Conservation (phyloP, 2,113 vertebrate genomes). For the Phyllostomus discolor region DNA sequence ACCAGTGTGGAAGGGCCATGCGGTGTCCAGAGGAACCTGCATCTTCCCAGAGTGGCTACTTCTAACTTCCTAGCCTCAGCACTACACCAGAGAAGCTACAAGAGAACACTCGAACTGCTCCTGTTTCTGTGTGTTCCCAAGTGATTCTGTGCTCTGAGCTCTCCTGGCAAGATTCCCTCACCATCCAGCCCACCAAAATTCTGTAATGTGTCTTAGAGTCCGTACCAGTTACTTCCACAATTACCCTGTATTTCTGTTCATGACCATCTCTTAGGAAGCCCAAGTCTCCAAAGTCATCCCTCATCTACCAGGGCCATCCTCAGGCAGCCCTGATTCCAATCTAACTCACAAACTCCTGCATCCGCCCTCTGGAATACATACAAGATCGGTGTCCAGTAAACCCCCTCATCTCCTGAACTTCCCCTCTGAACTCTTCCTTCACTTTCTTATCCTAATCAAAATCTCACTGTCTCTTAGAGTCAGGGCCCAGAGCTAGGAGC, state of each 20-base stretch:
- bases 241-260: background rate
- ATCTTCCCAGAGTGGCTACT: background rate
- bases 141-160: background rate
- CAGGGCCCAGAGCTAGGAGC: background rate
- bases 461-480: background rate
- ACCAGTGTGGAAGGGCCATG: no score
- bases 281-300: background rate
- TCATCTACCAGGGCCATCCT: background rate
- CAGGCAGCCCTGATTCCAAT: background rate
- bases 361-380: background rate
- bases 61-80: background rate
- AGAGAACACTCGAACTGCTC: background rate
- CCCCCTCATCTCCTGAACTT: background rate
- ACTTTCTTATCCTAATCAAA: background rate
- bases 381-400: background rate
- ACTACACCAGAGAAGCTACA: background rate
- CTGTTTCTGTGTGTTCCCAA: background rate
- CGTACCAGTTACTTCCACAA: background rate
- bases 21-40: background rate
- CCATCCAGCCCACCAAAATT: background rate
- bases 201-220: background rate
- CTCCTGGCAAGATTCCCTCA: background rate
- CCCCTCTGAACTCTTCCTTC: background rate
- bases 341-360: background rate
- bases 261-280: background rate